These are phyloP conservation scores for Zaprionus vittiger DNA, from an alignment of 1,140 invertebrate genomes.

Conservation along the genomic window DNA sequence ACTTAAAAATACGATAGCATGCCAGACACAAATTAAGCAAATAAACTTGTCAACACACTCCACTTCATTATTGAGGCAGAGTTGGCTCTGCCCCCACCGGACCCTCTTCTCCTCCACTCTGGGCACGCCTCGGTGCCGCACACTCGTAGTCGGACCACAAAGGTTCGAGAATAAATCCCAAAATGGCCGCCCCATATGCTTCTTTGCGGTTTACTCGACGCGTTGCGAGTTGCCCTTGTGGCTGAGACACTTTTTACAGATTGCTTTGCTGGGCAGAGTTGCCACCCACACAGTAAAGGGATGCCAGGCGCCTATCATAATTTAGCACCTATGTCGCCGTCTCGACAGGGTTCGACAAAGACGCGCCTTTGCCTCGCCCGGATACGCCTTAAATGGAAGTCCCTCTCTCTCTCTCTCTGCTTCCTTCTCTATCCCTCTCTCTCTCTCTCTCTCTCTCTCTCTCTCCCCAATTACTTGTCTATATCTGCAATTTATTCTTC, in stretches of 20 bases:
- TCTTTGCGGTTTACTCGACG: background rate
- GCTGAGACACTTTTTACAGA: conserved; percentile 3
- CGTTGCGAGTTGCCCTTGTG: background rate
- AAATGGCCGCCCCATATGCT: conserved; percentile 13
- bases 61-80: conserved; percentile 64
- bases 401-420: background rate
- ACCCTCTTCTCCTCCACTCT: too few species aligned
- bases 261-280: background rate
- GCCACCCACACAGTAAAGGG: background rate
- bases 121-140: background rate
- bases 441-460: background rate
- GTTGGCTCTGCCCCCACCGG: background rate
- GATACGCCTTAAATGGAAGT: background rate
- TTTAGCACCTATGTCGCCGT: background rate
- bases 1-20: conserved; percentile 71
- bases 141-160: background rate
- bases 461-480: too few species aligned
- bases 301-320: background rate
- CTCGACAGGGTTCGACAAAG: background rate
- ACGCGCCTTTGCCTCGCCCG: background rate
- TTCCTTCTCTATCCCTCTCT: background rate
- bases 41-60: conserved; percentile 76
- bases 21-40: conserved; percentile 65
- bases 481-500: too few species aligned
- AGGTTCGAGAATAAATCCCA: background rate